These are phyloP conservation scores for Eurystomus gularis DNA, from an alignment of 2,113 vertebrate species.

Conservation along the genomic window DNA sequence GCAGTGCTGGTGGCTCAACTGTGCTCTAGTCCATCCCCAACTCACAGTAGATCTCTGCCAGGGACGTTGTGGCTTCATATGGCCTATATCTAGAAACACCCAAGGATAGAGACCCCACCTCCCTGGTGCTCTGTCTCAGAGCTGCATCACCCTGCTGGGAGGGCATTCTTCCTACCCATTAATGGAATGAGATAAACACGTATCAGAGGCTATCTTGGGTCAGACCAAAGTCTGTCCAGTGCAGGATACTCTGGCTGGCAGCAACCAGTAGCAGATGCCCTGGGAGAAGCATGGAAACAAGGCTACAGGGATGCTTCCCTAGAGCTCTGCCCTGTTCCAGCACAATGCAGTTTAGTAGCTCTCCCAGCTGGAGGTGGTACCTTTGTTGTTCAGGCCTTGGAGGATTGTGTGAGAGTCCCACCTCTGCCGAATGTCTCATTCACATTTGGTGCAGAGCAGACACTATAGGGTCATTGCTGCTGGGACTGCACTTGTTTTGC, in stretches of 20 bases:
- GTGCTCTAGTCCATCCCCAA: background rate
- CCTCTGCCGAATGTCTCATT: background rate
- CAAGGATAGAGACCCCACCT: background rate
- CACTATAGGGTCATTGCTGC: background rate
- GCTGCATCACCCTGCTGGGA: background rate
- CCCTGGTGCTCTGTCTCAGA: background rate
- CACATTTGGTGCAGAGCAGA: background rate
- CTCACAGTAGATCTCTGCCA: background rate
- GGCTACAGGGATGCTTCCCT: background rate
- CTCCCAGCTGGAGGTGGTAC: background rate
- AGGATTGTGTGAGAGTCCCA: accelerated
- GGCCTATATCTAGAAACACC: background rate
- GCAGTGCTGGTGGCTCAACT: accelerated
- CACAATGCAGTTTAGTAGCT: background rate
- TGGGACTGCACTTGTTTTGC: background rate
- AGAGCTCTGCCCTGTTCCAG: accelerated
- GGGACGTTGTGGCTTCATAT: background rate
- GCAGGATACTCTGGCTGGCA: background rate
- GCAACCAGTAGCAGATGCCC: background rate
- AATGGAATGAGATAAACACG: accelerated
- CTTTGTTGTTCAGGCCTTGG: background rate
- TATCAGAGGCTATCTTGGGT: background rate
- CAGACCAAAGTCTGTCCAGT: background rate
- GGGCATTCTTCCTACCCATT: background rate
- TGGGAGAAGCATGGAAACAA: background rate